These are phyloP conservation scores for Ophthalmolycus amberensis DNA, from an alignment of 2,113 vertebrate genomes.

Conservation along the genomic window DNA sequence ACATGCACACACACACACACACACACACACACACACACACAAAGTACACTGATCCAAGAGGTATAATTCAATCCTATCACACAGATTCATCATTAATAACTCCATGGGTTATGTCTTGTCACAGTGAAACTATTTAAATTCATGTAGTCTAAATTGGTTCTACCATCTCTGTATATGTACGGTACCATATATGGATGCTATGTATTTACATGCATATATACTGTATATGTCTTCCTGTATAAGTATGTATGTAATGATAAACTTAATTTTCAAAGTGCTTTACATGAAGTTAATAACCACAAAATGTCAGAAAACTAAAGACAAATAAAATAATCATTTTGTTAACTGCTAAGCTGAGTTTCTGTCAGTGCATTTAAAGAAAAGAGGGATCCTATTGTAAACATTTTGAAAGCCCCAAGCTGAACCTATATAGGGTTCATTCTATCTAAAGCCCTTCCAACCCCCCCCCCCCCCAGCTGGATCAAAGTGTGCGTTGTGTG, in stretches of 20 bases:
- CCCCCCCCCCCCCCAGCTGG: constrained; percentile 35
- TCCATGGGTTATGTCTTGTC: not conserved
- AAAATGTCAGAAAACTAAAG: not conserved
- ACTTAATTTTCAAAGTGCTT: not conserved
- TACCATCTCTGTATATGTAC: not conserved
- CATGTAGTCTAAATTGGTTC: not conserved
- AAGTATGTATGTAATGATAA: not conserved
- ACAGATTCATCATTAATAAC: constrained; percentile 1
- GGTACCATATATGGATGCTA: not conserved
- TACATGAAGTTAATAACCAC: not conserved
- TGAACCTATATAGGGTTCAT: constrained; percentile 49
- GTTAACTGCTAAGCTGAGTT: constrained; percentile 11
- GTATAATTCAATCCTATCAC: not conserved
- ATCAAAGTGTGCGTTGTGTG: constrained; percentile 70
- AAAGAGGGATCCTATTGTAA: constrained; percentile 36
- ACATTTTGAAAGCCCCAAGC: constrained; percentile 31
- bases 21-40: not conserved
- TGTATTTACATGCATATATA: not conserved
- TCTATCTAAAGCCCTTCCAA: constrained; percentile 52
- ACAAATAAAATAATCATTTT: not conserved
- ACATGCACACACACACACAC: not conserved
- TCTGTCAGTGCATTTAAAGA: constrained; percentile 9
- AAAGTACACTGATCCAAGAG: not conserved
- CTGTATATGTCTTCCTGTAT: not conserved
- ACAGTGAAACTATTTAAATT: constrained; percentile 14